These are phyloP conservation scores for Parnassius mnemosyne DNA, from an alignment of 2,888 invertebrate genomes.

Conservation along the genomic window DNA sequence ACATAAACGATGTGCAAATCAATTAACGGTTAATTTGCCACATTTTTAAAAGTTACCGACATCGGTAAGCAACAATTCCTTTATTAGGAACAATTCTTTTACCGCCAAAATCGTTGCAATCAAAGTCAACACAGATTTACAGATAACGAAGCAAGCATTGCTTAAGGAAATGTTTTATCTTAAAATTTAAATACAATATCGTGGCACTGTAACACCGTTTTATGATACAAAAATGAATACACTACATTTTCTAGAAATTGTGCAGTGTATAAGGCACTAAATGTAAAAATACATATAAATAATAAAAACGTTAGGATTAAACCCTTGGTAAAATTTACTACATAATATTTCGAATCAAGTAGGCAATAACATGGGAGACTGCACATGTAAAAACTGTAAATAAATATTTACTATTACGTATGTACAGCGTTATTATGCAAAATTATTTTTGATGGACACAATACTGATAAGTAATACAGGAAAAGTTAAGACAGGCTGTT, in stretches of 20 bases:
- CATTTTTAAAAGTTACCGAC: slow-evolving; percentile 25
- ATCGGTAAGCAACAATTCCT: slow-evolving; percentile 21
- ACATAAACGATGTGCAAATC: slow-evolving; percentile 77
- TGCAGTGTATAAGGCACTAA: slow-evolving; percentile 64
- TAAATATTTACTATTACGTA: slow-evolving; percentile 22
- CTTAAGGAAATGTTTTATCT: slow-evolving; percentile 64
- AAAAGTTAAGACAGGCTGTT: slow-evolving; percentile 33
- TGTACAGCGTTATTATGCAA: slow-evolving; percentile 14
- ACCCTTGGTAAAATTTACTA: slow-evolving; percentile 25
- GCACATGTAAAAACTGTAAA: slow-evolving; percentile 8
- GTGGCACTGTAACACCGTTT: slow-evolving; percentile 65
- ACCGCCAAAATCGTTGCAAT: slow-evolving; percentile 24
- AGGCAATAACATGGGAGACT: slow-evolving; percentile 1
- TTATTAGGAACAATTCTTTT: slow-evolving; percentile 27
- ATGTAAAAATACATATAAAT: slow-evolving; percentile 26
- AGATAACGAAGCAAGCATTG: slow-evolving; percentile 39
- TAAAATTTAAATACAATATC: slow-evolving; percentile 46
- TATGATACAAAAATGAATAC: slow-evolving; percentile 40
- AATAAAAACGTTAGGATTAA: slow-evolving; percentile 3
- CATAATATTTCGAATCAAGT: slow-evolving; percentile 15
- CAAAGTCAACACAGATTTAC: slow-evolving; percentile 13
- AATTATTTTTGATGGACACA: slow-evolving; percentile 39
- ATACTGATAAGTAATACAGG: slow-evolving; percentile 52
- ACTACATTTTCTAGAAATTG: slow-evolving; percentile 48
- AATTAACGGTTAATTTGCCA: slow-evolving; percentile 58